Evolutionary conservation across 2,797 vertebrate species (phyloP).

Genomic region (Tapera naevia): DNA sequence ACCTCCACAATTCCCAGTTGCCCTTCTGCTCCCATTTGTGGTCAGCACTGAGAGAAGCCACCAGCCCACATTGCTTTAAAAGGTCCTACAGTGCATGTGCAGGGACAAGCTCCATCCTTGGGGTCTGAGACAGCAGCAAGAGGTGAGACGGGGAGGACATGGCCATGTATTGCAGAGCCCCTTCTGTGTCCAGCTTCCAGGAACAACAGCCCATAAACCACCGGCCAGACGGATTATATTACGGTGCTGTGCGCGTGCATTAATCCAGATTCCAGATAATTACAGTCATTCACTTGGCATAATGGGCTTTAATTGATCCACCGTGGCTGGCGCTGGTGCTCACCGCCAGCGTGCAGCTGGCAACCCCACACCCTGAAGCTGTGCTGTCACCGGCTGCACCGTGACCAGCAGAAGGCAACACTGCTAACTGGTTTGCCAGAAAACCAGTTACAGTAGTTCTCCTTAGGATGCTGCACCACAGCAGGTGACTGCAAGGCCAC

Average conservation of each 20-base stretch:
- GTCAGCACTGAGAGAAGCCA: background rate
- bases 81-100: background rate
- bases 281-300: conserved; percentile 60
- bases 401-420: rapidly evolving
- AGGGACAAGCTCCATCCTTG: background rate
- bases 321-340: background rate
- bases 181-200: background rate
- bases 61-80: rapidly evolving
- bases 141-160: background rate
- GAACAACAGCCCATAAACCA: background rate
- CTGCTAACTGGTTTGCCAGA: background rate
- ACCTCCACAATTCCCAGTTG: background rate
- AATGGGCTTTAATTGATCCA: conserved; percentile 60
- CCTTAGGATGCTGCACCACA: background rate
- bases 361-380: background rate
- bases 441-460: background rate
- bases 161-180: rapidly evolving
- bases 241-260: background rate
- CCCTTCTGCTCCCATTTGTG: background rate
- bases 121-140: background rate
- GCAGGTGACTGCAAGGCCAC: background rate
- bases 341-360: background rate
- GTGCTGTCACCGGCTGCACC: rapidly evolving
- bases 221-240: background rate
- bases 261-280: conserved; percentile 66